phyloP scores from a whole-genome alignment of 1,140 invertebrate species.

The Chrysomallon squamiferum region DNA sequence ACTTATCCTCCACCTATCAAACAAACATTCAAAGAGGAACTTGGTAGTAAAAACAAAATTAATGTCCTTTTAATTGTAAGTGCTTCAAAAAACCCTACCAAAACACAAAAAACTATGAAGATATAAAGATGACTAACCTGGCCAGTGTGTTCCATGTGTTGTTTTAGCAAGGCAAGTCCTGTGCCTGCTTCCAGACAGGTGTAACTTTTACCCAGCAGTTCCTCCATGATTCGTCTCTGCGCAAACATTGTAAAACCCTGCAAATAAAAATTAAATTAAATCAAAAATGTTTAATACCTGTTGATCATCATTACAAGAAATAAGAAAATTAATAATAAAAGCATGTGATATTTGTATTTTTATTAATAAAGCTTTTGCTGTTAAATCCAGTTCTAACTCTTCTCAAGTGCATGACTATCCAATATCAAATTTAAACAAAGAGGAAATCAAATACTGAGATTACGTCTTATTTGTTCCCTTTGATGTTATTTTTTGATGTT shows the following conservation, averaged over 20 bases:
- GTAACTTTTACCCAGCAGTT: conserved; percentile 23
- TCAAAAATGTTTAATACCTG: too few relatives aligned
- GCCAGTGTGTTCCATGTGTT: conserved; percentile 32
- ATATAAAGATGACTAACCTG: conserved; percentile 17
- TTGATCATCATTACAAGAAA: not conserved
- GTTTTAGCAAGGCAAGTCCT: conserved; percentile 27
- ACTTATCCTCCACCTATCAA: too few relatives aligned
- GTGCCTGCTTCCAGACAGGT: conserved; percentile 36
- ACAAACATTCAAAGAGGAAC: too few relatives aligned
- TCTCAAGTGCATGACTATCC: too few relatives aligned
- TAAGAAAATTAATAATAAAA: not conserved
- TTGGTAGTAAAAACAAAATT: too few relatives aligned
- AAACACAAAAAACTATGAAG: not conserved
- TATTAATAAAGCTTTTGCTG: not conserved
- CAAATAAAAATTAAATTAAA: conserved; percentile 6
- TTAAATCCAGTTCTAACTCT: not conserved
- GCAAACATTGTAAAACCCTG: conserved; percentile 76
- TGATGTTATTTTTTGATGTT: too few relatives aligned
- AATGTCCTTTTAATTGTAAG: too few relatives aligned
- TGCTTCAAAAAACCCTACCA: too few relatives aligned
- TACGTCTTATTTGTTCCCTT: too few relatives aligned
- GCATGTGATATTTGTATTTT: not conserved
- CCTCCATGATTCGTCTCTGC: conserved; percentile 34
- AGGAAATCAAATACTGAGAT: too few relatives aligned
- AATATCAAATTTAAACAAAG: too few relatives aligned